A percentile compares a stretch with the other conserved stretches of the same genome.
Conservation (phyloP, 2,888 invertebrate genomes). For the Nezara viridula region DNA sequence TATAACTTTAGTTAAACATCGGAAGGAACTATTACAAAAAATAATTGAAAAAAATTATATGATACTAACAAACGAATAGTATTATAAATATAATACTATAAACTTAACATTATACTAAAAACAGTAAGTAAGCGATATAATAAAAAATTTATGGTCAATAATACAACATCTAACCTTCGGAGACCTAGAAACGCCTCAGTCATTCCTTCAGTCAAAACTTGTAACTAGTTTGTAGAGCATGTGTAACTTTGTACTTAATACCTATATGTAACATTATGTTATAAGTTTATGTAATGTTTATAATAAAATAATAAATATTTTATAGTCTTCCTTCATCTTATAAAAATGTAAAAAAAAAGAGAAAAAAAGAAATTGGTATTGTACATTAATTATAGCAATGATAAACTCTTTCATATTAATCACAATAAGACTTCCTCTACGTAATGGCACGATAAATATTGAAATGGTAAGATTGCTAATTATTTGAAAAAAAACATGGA, state of each 20-base stretch:
- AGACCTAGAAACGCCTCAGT: neutral
- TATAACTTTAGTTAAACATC: too few relatives aligned
- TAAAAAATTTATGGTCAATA: too few relatives aligned
- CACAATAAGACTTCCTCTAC: too few relatives aligned
- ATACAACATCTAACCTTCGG: too few relatives aligned
- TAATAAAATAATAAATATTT: slow-evolving; percentile 3
- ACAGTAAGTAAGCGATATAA: too few relatives aligned
- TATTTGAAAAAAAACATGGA: too few relatives aligned
- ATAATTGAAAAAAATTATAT: too few relatives aligned
- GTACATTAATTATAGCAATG: neutral
- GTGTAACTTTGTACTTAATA: neutral
- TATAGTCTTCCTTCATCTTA: neutral
- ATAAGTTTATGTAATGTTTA: neutral
- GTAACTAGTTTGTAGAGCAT: too few relatives aligned
- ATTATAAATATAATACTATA: too few relatives aligned
- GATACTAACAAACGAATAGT: too few relatives aligned
- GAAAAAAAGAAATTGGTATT: neutral
- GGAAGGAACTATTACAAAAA: too few relatives aligned
- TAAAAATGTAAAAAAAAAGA: neutral
- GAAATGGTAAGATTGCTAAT: neutral
- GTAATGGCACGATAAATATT: neutral
- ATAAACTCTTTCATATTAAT: neutral
- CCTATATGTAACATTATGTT: neutral
- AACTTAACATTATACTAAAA: too few relatives aligned
- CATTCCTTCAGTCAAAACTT: neutral